Evolutionary conservation across 1,140 invertebrate genomes (phyloP).

Genomic region (Matsumurasca onukii): DNA sequence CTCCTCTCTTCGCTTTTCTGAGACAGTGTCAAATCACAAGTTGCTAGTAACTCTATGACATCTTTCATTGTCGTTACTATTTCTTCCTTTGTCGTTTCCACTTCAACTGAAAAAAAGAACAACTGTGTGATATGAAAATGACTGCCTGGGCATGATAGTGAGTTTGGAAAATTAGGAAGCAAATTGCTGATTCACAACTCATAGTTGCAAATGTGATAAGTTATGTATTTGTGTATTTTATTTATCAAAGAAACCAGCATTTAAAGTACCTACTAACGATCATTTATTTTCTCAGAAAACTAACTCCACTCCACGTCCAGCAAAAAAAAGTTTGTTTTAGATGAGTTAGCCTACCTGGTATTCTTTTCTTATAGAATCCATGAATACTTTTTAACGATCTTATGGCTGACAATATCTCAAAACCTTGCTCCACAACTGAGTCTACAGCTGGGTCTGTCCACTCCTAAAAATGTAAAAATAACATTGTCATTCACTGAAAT

Average conservation of each 20-base stretch:
- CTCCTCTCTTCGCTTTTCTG: neutral
- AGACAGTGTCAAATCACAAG: neutral
- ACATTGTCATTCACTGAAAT: neutral
- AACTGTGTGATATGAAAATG: neutral
- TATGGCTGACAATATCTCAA: neutral
- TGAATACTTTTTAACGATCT: neutral
- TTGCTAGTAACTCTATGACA: conserved; percentile 3
- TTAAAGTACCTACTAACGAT: neutral
- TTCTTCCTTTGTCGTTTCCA: neutral
- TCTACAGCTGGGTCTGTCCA: neutral
- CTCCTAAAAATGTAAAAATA: neutral
- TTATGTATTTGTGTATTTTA: neutral
- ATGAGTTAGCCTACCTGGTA: conserved; percentile 10
- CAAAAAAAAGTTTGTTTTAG: too few relatives aligned
- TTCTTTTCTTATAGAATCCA: conserved; percentile 11
- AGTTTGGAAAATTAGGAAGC: neutral
- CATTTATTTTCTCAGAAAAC: neutral
- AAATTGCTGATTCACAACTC: neutral
- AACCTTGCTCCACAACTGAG: neutral
- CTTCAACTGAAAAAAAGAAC: neutral
- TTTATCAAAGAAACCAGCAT: neutral
- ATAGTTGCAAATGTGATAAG: neutral
- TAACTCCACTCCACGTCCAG: too few relatives aligned
- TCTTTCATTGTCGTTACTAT: neutral
- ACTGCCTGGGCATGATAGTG: neutral